A percentile compares a stretch with the other conserved stretches of the same genome.
Evolutionary conservation across 2,888 invertebrate genomes (phyloP).

Genomic region (Hermaeophaga mercurialis): DNA sequence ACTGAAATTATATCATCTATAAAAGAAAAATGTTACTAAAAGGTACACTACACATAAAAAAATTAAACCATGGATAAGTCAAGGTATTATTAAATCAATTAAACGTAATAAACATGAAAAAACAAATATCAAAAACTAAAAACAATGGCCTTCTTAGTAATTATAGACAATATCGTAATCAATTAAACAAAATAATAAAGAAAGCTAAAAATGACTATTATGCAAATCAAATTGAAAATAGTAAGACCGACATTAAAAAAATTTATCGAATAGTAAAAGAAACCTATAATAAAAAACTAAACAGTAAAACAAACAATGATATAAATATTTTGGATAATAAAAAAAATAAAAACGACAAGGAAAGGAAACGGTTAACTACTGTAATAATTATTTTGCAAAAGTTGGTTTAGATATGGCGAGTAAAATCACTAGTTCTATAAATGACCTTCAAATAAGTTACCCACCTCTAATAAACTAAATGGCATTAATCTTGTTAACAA

Average conservation of each 20-base stretch:
- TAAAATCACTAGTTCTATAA: neutral
- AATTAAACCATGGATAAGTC: neutral
- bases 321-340: conserved; percentile 7
- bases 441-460: neutral
- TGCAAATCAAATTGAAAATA: neutral
- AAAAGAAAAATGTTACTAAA: neutral
- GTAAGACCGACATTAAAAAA: neutral
- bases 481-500: neutral
- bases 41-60: neutral
- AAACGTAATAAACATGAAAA: neutral
- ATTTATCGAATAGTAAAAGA: conserved; percentile 1
- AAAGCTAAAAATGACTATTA: conserved; percentile 10
- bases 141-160: neutral
- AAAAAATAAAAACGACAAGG: neutral
- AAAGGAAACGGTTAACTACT: conserved; percentile 13
- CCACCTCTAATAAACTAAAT: neutral
- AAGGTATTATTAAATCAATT: neutral
- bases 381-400: conserved; percentile 12
- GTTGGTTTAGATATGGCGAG: conserved; percentile 1
- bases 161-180: conserved; percentile 10
- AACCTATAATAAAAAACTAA: neutral
- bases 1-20: neutral
- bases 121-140: conserved; percentile 6
- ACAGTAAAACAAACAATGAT: conserved; percentile 4
- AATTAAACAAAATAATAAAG: conserved; percentile 12